phyloP scores from a whole-genome alignment of 2,888 invertebrate genomes.

The Antheraea assamensis region DNA sequence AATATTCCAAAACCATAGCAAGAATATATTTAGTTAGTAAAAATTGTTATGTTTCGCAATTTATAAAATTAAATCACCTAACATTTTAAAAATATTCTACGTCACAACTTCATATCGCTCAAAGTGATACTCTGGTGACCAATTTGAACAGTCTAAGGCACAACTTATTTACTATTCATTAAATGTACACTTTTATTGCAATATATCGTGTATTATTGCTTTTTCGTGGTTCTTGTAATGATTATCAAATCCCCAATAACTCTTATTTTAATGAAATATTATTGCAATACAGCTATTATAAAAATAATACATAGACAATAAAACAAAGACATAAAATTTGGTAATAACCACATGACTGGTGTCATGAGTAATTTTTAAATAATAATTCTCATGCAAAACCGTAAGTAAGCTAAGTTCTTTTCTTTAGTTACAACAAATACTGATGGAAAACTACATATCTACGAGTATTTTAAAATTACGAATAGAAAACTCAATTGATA shows the following conservation, averaged over 20 bases:
- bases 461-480: not conserved
- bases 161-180: not conserved
- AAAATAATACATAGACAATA: not conserved
- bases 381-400: not conserved
- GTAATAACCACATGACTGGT: not conserved
- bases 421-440: not conserved
- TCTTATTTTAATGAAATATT: slow-evolving; percentile 13
- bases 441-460: not conserved
- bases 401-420: not conserved
- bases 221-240: slow-evolving; percentile 12
- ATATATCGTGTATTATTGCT: slow-evolving; percentile 18
- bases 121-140: not conserved
- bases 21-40: no score
- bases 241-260: slow-evolving; percentile 13
- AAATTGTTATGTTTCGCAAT: not conserved
- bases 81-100: not conserved
- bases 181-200: slow-evolving; percentile 16
- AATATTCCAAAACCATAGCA: not conserved
- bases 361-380: not conserved
- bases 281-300: not conserved
- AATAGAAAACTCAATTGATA: no score
- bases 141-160: not conserved
- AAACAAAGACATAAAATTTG: not conserved
- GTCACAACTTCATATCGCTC: not conserved
- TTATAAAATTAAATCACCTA: not conserved